These are phyloP conservation scores for Lissocephala sabroskyi DNA, from an alignment of 2,888 invertebrate species.

Conservation along the genomic window DNA sequence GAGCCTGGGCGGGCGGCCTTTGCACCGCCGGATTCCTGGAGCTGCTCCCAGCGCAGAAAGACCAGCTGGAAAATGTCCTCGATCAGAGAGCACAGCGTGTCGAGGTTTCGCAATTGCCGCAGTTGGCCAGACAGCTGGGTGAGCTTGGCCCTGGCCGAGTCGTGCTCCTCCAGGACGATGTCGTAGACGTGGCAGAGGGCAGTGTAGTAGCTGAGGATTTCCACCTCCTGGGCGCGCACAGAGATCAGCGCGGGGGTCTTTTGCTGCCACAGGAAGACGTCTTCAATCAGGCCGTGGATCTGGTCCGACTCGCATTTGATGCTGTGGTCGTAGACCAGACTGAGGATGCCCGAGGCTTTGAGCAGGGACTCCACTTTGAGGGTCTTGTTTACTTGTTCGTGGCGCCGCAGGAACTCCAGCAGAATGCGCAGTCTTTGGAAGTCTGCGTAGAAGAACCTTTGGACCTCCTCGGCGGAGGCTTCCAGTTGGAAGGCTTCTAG, in stretches of 20 bases:
- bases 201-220: slow-evolving; percentile 62
- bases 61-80: slow-evolving; percentile 67
- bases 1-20: slow-evolving; percentile 6
- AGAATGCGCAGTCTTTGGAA: slow-evolving; percentile 55
- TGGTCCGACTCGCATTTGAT: slow-evolving; percentile 53
- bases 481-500: slow-evolving; percentile 43
- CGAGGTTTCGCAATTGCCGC: slow-evolving; percentile 59
- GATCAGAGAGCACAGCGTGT: slow-evolving; percentile 57
- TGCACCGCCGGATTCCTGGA: slow-evolving; percentile 15
- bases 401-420: slow-evolving; percentile 50
- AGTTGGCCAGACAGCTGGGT: slow-evolving; percentile 53
- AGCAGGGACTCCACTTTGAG: slow-evolving; percentile 52
- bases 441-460: slow-evolving; percentile 64
- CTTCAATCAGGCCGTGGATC: slow-evolving; percentile 50
- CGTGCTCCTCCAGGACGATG: slow-evolving; percentile 50
- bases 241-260: slow-evolving; percentile 43
- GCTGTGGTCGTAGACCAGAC: slow-evolving; percentile 49
- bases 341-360: slow-evolving; percentile 42
- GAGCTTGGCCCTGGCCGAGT: slow-evolving; percentile 39
- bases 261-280: slow-evolving; percentile 55
- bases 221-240: slow-evolving; percentile 53
- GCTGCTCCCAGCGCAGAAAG: slow-evolving; percentile 69
- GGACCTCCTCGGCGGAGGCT: slow-evolving; percentile 42
- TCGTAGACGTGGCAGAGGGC: slow-evolving; percentile 59
- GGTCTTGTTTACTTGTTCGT: slow-evolving; percentile 31